phyloP scores from a whole-genome alignment of 1,140 invertebrate genomes.

The Ganaspis sp. region DNA sequence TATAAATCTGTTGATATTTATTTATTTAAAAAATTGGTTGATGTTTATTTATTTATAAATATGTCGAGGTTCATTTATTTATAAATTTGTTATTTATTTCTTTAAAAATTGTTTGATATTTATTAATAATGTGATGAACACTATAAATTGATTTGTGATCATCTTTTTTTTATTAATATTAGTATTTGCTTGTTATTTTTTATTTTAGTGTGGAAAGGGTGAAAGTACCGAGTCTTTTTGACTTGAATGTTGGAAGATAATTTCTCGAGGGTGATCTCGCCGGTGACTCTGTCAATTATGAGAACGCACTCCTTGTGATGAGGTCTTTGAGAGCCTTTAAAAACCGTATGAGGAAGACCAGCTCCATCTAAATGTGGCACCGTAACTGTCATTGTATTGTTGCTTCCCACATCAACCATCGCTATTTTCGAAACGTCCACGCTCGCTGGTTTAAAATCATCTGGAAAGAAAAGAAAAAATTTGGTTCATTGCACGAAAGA shows the following conservation, averaged over 20 bases:
- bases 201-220: background rate
- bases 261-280: conserved; percentile 94
- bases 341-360: conserved; percentile 92
- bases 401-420: conserved; percentile 89
- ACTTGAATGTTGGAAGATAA: conserved; percentile 93
- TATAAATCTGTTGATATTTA: too few species aligned
- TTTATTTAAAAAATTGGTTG: too few species aligned
- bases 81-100: too few species aligned
- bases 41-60: too few species aligned
- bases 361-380: conserved; percentile 95
- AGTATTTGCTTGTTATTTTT: too few species aligned
- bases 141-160: too few species aligned
- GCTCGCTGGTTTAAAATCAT: conserved; percentile 98
- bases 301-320: conserved; percentile 96
- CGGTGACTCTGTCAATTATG: conserved; percentile 93
- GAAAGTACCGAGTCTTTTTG: conserved; percentile 91
- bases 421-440: conserved; percentile 94
- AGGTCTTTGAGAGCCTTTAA: conserved; percentile 93
- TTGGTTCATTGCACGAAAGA: background rate
- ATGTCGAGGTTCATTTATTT: too few species aligned
- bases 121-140: too few species aligned
- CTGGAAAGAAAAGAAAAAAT: conserved; percentile 77
- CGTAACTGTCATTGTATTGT: conserved; percentile 93
- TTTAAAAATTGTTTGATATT: too few species aligned
- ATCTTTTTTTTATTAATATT: too few species aligned